Evolutionary conservation across 2,888 invertebrate genomes (phyloP), one percentile per base, ranked within the genome.

Genomic region (Atethmia centrago): DNA sequence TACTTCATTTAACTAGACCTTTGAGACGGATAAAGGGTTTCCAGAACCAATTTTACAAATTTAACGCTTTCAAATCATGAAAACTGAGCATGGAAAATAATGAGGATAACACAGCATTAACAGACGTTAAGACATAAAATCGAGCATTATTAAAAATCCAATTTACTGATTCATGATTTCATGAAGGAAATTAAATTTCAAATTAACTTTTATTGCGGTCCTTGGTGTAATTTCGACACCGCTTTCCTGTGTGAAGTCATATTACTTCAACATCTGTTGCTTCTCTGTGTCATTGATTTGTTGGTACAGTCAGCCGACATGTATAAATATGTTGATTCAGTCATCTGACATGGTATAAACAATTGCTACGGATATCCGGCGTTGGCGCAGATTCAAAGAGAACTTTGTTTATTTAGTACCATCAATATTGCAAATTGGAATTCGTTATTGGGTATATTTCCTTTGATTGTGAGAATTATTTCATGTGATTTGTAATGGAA

Each of bases 341-440:
- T 70, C 56, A 56, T 69, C n/a, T 62, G 62, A 71, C 68, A 56
- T 62, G 21, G 40, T 70, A 80, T 80, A 85, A 82, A 87, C 83
- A 87, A 85, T 78, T 77, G 61, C 61, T 40, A 40, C 79, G 81
- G 83, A 86, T 74, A 71, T 84, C 83, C 86, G 81, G 75, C 74
- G 84, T 53, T 85, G 85, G 88, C 86, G 74, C 79, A 68, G 69
- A 84, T 80, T 87, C 83, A 85, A 88, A 86, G 77, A 70, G 68
- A 71, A 79, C 53, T 49, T 58, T 87, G 77, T 87, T 86, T 86
- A 75, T 76, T 74, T 83, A 66, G 16, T 21, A 81, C 40, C 49
- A 64, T 66, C 25, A 64, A 65, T 73, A 76, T 71, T 64, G 28
- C n/a, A 25, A 70, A 62, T 74, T 56, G 28, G 51, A 21, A 40